A percentile compares a stretch with the other conserved stretches of the same genome.
These are phyloP conservation scores for Alauda arvensis DNA, from an alignment of 2,797 vertebrate genomes.

Conservation along the genomic window DNA sequence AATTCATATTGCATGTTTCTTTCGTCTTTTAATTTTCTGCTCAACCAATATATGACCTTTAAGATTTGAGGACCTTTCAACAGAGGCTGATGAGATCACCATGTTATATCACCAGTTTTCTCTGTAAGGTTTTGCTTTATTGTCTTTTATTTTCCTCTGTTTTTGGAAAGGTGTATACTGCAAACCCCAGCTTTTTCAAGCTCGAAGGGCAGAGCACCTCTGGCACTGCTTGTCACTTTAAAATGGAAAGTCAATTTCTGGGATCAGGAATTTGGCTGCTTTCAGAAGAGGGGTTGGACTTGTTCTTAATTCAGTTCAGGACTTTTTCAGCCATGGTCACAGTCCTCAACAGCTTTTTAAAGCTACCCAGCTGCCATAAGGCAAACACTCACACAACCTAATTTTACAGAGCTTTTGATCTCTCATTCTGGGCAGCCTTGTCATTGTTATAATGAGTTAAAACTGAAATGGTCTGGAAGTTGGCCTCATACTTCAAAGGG, in stretches of 20 bases:
- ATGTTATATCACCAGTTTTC: neutral
- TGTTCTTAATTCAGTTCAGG: conserved; percentile 1
- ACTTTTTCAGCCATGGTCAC: neutral
- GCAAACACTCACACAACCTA: neutral
- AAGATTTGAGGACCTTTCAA: neutral
- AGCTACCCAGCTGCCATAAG: neutral
- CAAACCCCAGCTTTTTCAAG: neutral
- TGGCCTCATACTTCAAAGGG: neutral
- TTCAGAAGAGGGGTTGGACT: neutral
- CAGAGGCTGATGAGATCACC: neutral
- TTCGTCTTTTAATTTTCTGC: neutral
- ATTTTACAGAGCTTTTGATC: conserved; percentile 31
- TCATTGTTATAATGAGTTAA: neutral
- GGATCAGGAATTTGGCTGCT: neutral
- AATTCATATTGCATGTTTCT: neutral
- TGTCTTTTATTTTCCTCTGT: neutral
- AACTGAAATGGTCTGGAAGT: neutral
- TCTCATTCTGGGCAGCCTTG: neutral
- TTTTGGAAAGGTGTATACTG: neutral
- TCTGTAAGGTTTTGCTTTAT: neutral
- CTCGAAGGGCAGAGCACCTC: neutral
- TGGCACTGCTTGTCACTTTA: neutral
- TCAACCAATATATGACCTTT: neutral
- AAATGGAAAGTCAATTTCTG: neutral
- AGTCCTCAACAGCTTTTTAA: conserved; percentile 2